Conservation (phyloP, 2,888 invertebrate genomes). For the Leucophenga montana region DNA sequence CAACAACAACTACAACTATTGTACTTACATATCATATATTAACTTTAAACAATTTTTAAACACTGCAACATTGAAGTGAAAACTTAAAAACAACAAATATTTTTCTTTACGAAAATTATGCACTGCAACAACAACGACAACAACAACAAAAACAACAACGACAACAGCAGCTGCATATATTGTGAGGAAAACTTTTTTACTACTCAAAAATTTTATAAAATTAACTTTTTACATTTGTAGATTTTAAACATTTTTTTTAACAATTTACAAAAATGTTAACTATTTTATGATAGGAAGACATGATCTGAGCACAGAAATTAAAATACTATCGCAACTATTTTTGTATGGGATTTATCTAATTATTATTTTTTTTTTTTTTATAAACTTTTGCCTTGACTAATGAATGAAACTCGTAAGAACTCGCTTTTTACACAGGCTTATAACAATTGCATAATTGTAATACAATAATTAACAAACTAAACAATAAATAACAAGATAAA, state of each 20-base stretch:
- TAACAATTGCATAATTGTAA: background rate
- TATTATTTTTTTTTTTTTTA: background rate
- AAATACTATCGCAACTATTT: constrained; percentile 12
- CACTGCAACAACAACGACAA: too few species aligned
- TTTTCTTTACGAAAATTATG: constrained; percentile 23
- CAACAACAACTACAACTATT: constrained; percentile 43
- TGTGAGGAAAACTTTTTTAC: constrained; percentile 48
- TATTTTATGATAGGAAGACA: constrained; percentile 36
- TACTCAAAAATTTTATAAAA: constrained; percentile 62
- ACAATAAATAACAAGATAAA: background rate
- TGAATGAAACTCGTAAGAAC: constrained; percentile 18
- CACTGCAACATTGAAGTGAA: constrained; percentile 28
- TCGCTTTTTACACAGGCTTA: constrained; percentile 19
- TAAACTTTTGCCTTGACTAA: constrained; percentile 16
- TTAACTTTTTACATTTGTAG: constrained; percentile 54
- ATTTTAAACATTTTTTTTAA: constrained; percentile 52
- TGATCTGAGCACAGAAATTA: constrained; percentile 24
- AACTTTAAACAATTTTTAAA: background rate
- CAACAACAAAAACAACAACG: too few species aligned
- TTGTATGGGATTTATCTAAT: constrained; percentile 14
- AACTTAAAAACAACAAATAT: constrained; percentile 35
- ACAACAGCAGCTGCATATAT: too few species aligned
- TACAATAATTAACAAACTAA: constrained; percentile 8
- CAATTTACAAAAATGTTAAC: constrained; percentile 48
- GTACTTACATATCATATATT: background rate